phyloP scores from a whole-genome alignment of 2,113 vertebrate species.

The Peromyscus leucopus region DNA sequence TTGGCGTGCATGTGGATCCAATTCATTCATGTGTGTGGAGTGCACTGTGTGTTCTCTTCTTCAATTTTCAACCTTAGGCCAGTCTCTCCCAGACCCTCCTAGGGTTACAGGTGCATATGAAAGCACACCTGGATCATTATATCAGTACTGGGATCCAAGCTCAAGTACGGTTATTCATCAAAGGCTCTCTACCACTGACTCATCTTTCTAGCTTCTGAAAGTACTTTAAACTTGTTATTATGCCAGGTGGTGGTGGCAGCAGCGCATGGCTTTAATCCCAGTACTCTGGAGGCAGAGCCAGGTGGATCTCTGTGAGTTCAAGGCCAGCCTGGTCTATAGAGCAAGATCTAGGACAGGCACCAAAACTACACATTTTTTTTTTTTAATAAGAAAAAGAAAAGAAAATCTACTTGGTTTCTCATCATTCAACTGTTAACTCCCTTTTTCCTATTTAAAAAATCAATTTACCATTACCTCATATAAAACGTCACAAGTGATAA shows the following conservation, averaged over 20 bases:
- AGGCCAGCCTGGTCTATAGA: no score
- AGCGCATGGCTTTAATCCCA: no score
- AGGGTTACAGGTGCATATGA: no score
- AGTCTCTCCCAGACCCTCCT: background rate
- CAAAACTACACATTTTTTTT: no score
- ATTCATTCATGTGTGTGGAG: background rate
- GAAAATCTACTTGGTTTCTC: background rate
- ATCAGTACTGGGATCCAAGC: background rate
- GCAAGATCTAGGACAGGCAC: no score
- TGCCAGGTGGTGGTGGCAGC: no score
- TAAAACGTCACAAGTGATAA: conserved; percentile 46
- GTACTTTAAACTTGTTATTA: background rate
- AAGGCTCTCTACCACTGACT: background rate
- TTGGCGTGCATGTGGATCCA: background rate
- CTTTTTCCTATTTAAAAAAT: background rate
- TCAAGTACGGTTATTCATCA: background rate
- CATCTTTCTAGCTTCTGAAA: background rate
- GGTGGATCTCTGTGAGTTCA: no score
- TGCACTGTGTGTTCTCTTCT: background rate
- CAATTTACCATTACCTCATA: background rate
- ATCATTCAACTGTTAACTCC: background rate
- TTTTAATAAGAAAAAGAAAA: background rate
- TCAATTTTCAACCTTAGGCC: background rate
- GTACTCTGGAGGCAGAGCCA: no score
- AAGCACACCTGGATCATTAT: background rate